A percentile compares a stretch with the other conserved stretches of the same genome.
These are phyloP conservation scores for Perca flavescens DNA, from an alignment of 2,113 vertebrate genomes.

Conservation along the genomic window DNA sequence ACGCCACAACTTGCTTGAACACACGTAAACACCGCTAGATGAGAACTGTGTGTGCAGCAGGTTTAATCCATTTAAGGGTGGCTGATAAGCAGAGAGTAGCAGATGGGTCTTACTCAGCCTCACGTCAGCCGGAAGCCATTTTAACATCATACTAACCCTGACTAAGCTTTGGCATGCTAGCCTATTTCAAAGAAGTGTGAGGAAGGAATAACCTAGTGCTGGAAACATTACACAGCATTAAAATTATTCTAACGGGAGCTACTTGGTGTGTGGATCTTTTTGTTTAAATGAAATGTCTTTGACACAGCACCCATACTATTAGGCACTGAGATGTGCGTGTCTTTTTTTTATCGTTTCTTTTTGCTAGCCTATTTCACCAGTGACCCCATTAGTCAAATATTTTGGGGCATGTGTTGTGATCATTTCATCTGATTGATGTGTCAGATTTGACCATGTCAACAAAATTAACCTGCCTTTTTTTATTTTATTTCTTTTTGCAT, in stretches of 20 bases:
- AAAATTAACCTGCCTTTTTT: not conserved
- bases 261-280: no score
- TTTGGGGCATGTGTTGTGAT: not conserved
- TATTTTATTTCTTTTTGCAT: not conserved
- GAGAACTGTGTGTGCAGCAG: conserved; percentile 18
- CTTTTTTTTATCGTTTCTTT: no score
- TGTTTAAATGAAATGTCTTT: no score
- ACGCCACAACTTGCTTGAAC: conserved; percentile 2
- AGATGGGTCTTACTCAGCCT: conserved; percentile 70
- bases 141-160: conserved; percentile 48
- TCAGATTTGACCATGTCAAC: not conserved
- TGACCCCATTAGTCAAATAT: conserved; percentile 18
- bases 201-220: no score
- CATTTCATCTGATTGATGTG: not conserved
- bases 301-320: no score
- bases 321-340: no score
- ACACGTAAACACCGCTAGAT: conserved; percentile 1
- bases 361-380: conserved; percentile 59
- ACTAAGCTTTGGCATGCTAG: conserved; percentile 66
- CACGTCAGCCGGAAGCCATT: conserved; percentile 59
- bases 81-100: conserved; percentile 52
- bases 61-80: conserved; percentile 75
- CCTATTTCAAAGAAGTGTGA: conserved; percentile 48
- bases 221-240: no score
- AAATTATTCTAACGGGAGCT: no score